Conservation (phyloP, 2,888 invertebrate species). For the Pelosia muscerda region DNA sequence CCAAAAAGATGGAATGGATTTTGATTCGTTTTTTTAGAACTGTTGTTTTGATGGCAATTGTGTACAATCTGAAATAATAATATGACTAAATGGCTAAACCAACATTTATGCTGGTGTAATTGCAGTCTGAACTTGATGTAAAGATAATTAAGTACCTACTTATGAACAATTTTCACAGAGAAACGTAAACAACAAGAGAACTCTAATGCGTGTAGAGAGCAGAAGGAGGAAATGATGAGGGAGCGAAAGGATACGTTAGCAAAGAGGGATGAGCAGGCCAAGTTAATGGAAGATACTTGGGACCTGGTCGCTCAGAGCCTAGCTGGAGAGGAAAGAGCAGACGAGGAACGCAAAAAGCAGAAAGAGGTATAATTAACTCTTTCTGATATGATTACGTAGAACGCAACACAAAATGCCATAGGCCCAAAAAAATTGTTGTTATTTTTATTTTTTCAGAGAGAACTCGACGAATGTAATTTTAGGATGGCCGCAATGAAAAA, state of each 20-base stretch:
- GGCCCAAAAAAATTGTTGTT: neutral
- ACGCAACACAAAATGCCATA: too few species aligned
- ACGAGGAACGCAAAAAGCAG: slow-evolving; percentile 56
- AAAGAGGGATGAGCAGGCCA: slow-evolving; percentile 50
- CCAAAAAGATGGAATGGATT: neutral
- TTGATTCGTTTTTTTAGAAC: too few species aligned
- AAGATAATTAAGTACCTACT: neutral
- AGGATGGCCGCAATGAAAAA: slow-evolving; percentile 58
- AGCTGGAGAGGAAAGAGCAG: slow-evolving; percentile 54
- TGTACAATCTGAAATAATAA: too few species aligned
- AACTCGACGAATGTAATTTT: slow-evolving; percentile 70
- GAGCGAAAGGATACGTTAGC: slow-evolving; percentile 55
- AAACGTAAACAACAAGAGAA: slow-evolving; percentile 57
- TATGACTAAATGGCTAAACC: too few species aligned
- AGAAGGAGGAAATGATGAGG: slow-evolving; percentile 59
- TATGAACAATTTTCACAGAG: slow-evolving; percentile 43
- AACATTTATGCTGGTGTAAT: too few species aligned
- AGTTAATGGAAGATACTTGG: slow-evolving; percentile 66
- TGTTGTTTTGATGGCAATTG: too few species aligned
- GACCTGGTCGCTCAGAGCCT: slow-evolving; percentile 67
- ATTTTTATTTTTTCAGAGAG: slow-evolving; percentile 60
- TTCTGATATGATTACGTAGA: too few species aligned
- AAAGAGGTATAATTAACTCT: too few species aligned
- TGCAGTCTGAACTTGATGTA: too few species aligned
- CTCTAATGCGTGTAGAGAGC: slow-evolving; percentile 53